Conservation (phyloP, 2,888 invertebrate species). For the Branchipolynoe longqiensis region DNA sequence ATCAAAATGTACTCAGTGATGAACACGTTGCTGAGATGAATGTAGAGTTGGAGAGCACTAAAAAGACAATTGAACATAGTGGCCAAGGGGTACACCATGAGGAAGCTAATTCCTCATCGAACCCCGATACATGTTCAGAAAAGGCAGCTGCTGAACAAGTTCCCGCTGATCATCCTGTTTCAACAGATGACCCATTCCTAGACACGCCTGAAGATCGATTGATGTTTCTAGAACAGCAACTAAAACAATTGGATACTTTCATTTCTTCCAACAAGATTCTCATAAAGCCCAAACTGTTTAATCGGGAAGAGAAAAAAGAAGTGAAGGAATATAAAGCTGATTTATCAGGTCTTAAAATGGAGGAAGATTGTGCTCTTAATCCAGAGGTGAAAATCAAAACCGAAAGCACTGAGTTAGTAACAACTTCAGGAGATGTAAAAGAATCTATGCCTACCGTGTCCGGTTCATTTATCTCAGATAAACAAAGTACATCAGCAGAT, state of each 20-base stretch:
- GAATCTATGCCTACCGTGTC: no score
- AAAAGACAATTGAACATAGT: no score
- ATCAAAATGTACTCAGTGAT: no score
- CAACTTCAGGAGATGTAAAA: no score
- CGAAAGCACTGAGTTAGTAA: no score
- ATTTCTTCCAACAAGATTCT: neutral
- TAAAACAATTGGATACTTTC: neutral
- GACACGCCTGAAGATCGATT: neutral
- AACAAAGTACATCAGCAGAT: neutral
- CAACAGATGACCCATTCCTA: neutral
- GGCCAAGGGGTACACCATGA: no score
- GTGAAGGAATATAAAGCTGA: constrained; percentile 11
- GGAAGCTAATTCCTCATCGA: no score
- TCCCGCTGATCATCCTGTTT: neutral
- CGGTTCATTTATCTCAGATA: no score
- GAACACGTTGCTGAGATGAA: no score
- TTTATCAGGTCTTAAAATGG: constrained; percentile 6
- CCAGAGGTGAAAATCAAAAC: constrained; percentile 15
- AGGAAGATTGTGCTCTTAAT: neutral
- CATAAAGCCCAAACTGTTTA: neutral
- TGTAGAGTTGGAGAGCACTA: no score
- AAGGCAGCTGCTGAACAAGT: no score
- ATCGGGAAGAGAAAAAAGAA: neutral
- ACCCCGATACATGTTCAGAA: no score
- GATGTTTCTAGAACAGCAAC: neutral